Evolutionary conservation across 2,113 vertebrate species (phyloP).

Genomic region (Caranx melampygus): DNA sequence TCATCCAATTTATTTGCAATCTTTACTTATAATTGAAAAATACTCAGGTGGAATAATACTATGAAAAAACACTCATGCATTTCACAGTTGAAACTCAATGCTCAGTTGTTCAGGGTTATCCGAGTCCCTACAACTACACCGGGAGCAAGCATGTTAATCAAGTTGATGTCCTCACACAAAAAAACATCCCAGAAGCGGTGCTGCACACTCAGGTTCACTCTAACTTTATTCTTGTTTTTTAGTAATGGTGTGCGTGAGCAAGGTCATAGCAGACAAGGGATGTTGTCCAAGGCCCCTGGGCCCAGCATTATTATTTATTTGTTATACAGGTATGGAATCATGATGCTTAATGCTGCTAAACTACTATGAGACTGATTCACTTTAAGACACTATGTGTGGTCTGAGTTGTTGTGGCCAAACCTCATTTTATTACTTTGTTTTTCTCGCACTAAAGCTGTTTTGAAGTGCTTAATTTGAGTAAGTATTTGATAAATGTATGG

Average conservation of each 20-base stretch:
- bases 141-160: slow-evolving; percentile 32
- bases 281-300: slow-evolving; percentile 1
- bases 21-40: not conserved
- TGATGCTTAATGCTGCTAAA: not conserved
- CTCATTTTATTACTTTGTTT: not conserved
- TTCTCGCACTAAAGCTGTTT: not conserved
- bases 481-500: not conserved
- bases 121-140: not conserved
- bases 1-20: not conserved
- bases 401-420: not conserved
- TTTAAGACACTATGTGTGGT: not conserved
- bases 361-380: not conserved
- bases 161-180: slow-evolving; percentile 23
- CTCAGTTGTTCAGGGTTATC: not conserved
- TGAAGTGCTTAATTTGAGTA: not conserved
- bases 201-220: slow-evolving; percentile 15
- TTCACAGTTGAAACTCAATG: slow-evolving; percentile 25
- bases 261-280: slow-evolving; percentile 41
- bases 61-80: not conserved
- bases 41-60: not conserved
- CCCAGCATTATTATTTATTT: slow-evolving; percentile 32
- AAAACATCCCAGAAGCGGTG: slow-evolving; percentile 30
- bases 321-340: slow-evolving; percentile 24
- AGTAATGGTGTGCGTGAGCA: slow-evolving; percentile 29
- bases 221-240: not conserved